Conservation (phyloP, 2,888 invertebrate genomes). For the Agapostemon virescens region DNA sequence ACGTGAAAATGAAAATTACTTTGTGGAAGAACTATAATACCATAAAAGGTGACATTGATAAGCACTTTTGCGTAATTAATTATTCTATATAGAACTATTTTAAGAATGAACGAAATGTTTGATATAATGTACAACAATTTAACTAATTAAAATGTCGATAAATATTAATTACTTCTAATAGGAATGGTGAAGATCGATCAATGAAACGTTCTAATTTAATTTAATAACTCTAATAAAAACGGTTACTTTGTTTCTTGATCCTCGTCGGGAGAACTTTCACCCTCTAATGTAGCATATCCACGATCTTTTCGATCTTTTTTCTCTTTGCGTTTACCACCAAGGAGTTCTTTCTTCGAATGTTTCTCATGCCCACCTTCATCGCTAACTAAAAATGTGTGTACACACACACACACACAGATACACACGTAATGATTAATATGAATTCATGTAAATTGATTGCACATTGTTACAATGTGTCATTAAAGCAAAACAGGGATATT, state of each 20-base stretch:
- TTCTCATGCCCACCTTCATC: conserved; percentile 89
- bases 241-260: conserved; percentile 89
- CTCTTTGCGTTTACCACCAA: conserved; percentile 90
- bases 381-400: conserved; percentile 83
- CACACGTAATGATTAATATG: conserved; percentile 9
- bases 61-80: not conserved
- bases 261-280: conserved; percentile 95
- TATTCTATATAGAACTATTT: not conserved
- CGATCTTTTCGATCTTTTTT: conserved; percentile 93
- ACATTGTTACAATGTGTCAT: conserved; percentile 2
- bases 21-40: not conserved
- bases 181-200: not conserved
- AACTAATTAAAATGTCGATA: not conserved
- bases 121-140: not conserved
- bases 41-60: not conserved
- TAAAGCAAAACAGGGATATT: not conserved
- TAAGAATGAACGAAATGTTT: not conserved
- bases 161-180: not conserved
- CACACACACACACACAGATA: not conserved
- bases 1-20: conserved; percentile 43
- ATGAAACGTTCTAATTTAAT: not conserved
- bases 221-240: conserved; percentile 13
- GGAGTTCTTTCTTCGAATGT: conserved; percentile 88
- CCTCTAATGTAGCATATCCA: conserved; percentile 95
- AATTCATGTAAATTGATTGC: not conserved